Evolutionary conservation across 2,113 vertebrate species (phyloP).

Genomic region (Phrynosoma blainvillii): DNA sequence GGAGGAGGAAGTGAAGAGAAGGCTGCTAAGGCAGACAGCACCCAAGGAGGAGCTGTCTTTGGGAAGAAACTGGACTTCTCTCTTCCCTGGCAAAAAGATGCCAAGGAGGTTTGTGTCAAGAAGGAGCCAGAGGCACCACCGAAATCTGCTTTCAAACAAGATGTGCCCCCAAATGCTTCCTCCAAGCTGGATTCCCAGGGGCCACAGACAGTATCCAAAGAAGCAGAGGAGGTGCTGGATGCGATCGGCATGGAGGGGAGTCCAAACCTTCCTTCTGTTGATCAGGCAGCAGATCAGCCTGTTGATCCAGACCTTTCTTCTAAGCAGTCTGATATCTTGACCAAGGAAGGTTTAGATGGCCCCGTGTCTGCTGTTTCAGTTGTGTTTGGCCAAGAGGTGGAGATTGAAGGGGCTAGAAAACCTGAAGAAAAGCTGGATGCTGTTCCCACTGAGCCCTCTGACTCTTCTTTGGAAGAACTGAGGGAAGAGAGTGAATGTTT

Average conservation of each 20-base stretch:
- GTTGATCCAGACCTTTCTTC: slow-evolving; percentile 47
- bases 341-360: slow-evolving; percentile 43
- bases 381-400: slow-evolving; percentile 22
- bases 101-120: slow-evolving; percentile 68
- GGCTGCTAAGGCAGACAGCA: slow-evolving; percentile 64
- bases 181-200: background rate
- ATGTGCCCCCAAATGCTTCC: fast-evolving
- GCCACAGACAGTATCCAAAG: fast-evolving
- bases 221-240: background rate
- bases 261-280: slow-evolving; percentile 51
- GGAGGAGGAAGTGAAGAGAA: slow-evolving; percentile 80
- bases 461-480: slow-evolving; percentile 37
- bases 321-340: slow-evolving; percentile 23
- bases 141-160: background rate
- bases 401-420: slow-evolving; percentile 5
- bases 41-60: slow-evolving; percentile 75
- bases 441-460: slow-evolving; percentile 34
- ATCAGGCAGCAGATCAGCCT: slow-evolving; percentile 49
- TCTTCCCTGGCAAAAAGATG: slow-evolving; percentile 83
- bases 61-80: slow-evolving; percentile 82
- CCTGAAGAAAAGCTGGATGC: slow-evolving; percentile 4
- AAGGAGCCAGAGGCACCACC: slow-evolving; percentile 63
- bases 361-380: slow-evolving; percentile 6
- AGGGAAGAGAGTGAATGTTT: slow-evolving; percentile 66
- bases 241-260: slow-evolving; percentile 40